Base-by-base conservation (phyloP, 2,113 vertebrate species). In the Rana temporaria region DNA sequence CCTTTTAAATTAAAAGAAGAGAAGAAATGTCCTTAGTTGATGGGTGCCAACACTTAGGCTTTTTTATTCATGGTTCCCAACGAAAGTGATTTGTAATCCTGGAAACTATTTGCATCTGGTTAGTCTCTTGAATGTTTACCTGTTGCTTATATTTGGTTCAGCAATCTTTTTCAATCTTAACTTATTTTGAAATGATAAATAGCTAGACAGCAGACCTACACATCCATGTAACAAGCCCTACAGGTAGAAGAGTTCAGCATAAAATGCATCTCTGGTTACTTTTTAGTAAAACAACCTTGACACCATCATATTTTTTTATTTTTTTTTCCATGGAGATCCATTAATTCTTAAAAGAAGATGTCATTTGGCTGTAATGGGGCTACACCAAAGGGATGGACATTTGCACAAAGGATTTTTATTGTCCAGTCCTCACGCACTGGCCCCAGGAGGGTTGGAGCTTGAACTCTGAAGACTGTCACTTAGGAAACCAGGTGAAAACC, bases 401-500 rank as follows among this genome's bases (percentile, higher is more conserved):
- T 67, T 56, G 77, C 77, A 79, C 65, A 42, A 19, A 24, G 48
- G 5, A 14, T 30, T 62, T 62, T 63, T 14, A 55, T 42, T 79
- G 17, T 69, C 65, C 48, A 68, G 77, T 38, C 26, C 18, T 53
- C 9, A 6, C 20, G 48, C 4, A 26, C 55, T 68, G 6, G 30
- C 19, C 38, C 19, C 38, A 59, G 64, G 62, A 67, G 42, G 75
- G 20, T 24, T 63, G 60, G 20, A 63, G 60, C 20, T 63, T 63
- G 22, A 24, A 63, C 60, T 60, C 59, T 32, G 53, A 22, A 3
- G 55, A 34, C 18, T 74, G 52, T 74, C n/a, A 59, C 42, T 52
- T 77, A 68, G 65, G 15, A 80, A 56, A 80, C 62, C 78, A 75
- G 81, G 81, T 83, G 65, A 76, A 82, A 76, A 76, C 72, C 81